phyloP scores from a whole-genome alignment of 1,140 invertebrate species.

The Diachasma alloeum region DNA sequence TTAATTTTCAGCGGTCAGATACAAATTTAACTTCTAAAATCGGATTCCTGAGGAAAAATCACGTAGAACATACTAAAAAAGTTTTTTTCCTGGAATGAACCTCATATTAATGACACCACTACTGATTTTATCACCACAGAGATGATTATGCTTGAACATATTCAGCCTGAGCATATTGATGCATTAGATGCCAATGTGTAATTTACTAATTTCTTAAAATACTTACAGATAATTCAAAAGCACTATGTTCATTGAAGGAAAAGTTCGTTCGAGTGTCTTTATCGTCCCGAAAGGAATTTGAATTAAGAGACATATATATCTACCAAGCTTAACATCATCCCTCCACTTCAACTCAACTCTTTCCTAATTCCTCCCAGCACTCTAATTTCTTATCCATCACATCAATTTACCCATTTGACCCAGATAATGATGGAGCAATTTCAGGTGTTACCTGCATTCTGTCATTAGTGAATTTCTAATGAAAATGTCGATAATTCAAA shows the following conservation, averaged over 20 bases:
- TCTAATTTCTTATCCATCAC: not conserved
- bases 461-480: not conserved
- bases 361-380: conserved; percentile 53
- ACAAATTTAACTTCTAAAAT: too few relatives aligned
- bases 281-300: conserved; percentile 52
- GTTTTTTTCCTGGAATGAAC: too few relatives aligned
- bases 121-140: too few relatives aligned
- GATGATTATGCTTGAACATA: too few relatives aligned
- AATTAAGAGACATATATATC: conserved; percentile 60
- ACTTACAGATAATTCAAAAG: too few relatives aligned
- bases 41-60: too few relatives aligned
- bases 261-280: conserved; percentile 32
- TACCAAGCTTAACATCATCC: conserved; percentile 45
- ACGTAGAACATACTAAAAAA: too few relatives aligned
- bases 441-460: conserved; percentile 26
- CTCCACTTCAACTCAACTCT: not conserved
- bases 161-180: too few relatives aligned
- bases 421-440: conserved; percentile 58
- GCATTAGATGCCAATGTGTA: not conserved
- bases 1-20: too few relatives aligned
- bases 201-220: too few relatives aligned
- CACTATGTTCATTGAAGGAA: not conserved
- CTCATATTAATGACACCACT: too few relatives aligned
- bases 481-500: not conserved
- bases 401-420: conserved; percentile 54